phyloP scores from a whole-genome alignment of 2,113 vertebrate genomes.

The Cichladusa arquata region DNA sequence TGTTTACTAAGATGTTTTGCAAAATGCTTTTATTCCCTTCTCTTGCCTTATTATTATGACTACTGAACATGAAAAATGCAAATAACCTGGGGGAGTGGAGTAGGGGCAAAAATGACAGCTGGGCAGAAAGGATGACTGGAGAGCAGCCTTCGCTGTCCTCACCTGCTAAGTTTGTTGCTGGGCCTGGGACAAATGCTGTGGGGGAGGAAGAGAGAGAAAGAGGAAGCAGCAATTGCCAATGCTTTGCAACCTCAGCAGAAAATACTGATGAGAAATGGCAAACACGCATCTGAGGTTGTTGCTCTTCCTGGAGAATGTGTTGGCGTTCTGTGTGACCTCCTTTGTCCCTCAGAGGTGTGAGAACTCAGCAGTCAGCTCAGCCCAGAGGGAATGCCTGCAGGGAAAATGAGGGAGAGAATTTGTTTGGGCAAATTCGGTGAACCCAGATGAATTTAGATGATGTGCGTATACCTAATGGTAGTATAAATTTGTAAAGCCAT shows the following conservation, averaged over 20 bases:
- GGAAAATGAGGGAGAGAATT: not conserved
- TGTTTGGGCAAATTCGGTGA: not conserved
- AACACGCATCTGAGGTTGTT: not conserved
- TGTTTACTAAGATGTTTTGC: not conserved
- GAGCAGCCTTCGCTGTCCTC: not conserved
- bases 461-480: not conserved
- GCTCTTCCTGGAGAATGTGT: not conserved
- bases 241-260: constrained; percentile 25
- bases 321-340: fast-evolving
- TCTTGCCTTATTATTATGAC: not conserved
- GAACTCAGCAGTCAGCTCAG: not conserved
- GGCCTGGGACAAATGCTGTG: not conserved
- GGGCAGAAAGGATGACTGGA: not conserved
- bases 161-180: not conserved
- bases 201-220: not conserved
- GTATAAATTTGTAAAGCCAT: not conserved
- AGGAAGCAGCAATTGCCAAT: not conserved
- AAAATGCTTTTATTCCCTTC: not conserved
- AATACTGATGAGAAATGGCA: not conserved
- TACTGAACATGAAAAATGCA: not conserved
- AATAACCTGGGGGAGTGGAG: not conserved
- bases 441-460: not conserved
- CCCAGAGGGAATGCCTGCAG: not conserved
- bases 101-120: not conserved
- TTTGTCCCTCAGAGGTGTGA: not conserved